A percentile compares a stretch with the other conserved stretches of the same genome.
These are phyloP conservation scores for Petrosia ficiformis DNA, from an alignment of 37 sponge, comb jelly and placozoan species.

Conservation along the genomic window DNA sequence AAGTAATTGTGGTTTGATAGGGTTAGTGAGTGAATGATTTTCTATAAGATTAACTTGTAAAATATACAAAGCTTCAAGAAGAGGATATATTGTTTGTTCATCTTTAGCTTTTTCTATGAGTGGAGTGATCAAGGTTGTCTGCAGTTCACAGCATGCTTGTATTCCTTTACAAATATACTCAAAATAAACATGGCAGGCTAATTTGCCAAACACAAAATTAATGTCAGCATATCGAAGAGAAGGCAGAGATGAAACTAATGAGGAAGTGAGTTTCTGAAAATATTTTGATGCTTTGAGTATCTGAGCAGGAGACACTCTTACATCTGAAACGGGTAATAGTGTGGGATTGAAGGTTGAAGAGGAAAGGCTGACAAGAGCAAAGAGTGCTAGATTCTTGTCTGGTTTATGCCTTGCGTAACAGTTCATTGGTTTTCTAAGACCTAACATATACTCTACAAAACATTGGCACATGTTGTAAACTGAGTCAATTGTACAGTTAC, in stretches of 20 bases:
- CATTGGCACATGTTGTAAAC: not conserved
- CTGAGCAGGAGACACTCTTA: slow-evolving; percentile 1
- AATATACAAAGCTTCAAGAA: slow-evolving; percentile 13
- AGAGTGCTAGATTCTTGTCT: slow-evolving; percentile 18
- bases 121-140: not conserved
- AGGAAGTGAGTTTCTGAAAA: not conserved
- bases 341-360: slow-evolving; percentile 25
- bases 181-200: slow-evolving; percentile 43
- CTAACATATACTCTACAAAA: slow-evolving; percentile 4
- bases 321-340: not conserved
- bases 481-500: slow-evolving; percentile 31
- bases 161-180: slow-evolving; percentile 42
- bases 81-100: not conserved
- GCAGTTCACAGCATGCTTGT: not conserved
- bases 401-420: not conserved
- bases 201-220: not conserved
- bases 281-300: slow-evolving; percentile 11
- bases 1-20: slow-evolving; percentile 24
- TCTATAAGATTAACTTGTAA: slow-evolving; percentile 30
- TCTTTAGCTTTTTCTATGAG: not conserved
- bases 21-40: slow-evolving; percentile 7
- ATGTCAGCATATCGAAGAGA: not conserved
- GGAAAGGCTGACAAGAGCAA: slow-evolving; percentile 28
- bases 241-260: not conserved
- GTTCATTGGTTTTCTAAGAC: not conserved